These are phyloP conservation scores for Yponomeuta sedellus DNA, from an alignment of 2,888 invertebrate genomes.

Conservation along the genomic window DNA sequence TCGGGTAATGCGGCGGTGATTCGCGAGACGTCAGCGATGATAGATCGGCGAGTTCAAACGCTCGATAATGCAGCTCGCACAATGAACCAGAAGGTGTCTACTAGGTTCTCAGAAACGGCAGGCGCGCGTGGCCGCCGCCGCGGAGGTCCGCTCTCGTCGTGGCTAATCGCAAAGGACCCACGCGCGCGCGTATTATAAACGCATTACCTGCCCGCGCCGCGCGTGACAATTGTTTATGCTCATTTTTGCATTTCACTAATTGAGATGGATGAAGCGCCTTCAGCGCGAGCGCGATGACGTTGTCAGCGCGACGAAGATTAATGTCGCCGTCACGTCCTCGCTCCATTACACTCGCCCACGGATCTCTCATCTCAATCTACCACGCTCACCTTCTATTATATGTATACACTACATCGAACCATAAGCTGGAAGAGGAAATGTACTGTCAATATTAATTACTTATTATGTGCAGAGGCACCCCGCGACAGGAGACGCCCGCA, in stretches of 20 bases:
- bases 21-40: constrained; percentile 20
- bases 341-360: background rate
- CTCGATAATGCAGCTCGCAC: background rate
- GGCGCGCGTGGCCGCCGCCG: background rate
- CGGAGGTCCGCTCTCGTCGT: constrained; percentile 15
- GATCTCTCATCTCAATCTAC: background rate
- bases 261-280: constrained; percentile 35
- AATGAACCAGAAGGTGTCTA: background rate
- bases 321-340: background rate
- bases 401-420: no score
- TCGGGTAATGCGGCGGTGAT: constrained; percentile 25
- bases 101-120: background rate
- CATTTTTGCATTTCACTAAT: constrained; percentile 50
- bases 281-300: background rate
- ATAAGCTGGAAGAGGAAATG: background rate
- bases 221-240: constrained; percentile 37
- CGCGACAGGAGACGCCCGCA: constrained; percentile 23
- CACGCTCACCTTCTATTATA: background rate
- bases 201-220: constrained; percentile 11
- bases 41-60: constrained; percentile 21
- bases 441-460: background rate
- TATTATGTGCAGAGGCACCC: constrained; percentile 4
- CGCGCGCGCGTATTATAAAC: constrained; percentile 18
- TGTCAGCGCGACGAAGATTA: background rate
- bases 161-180: constrained; percentile 16